Conservation (phyloP, 2,888 invertebrate genomes). For the Argyresthia goedartella region DNA sequence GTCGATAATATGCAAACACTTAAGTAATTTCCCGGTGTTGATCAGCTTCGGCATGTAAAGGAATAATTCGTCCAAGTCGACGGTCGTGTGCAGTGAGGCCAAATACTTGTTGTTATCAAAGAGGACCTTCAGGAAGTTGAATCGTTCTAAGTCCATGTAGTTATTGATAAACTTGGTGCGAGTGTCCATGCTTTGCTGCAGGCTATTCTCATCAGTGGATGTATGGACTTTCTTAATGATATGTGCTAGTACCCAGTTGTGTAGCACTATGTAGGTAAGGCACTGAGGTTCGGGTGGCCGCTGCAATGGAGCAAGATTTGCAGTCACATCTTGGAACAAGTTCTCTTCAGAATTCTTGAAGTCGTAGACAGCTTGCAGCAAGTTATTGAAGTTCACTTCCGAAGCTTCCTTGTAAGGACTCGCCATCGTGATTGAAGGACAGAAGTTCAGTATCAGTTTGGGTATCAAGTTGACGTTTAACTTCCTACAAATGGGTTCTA, state of each 20-base stretch:
- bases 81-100: constrained; percentile 70
- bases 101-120: constrained; percentile 71
- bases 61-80: constrained; percentile 64
- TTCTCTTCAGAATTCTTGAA: constrained; percentile 58
- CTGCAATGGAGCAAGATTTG: constrained; percentile 50
- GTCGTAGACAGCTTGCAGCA: constrained; percentile 50
- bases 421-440: constrained; percentile 72
- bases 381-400: constrained; percentile 45
- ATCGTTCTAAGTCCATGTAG: constrained; percentile 68
- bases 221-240: constrained; percentile 76
- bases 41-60: constrained; percentile 55
- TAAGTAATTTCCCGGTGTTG: constrained; percentile 51
- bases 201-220: constrained; percentile 53
- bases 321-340: constrained; percentile 54
- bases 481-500: constrained; percentile 77
- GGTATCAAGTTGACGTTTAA: constrained; percentile 81
- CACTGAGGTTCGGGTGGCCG: constrained; percentile 63
- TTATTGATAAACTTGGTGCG: constrained; percentile 73
- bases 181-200: constrained; percentile 65
- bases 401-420: constrained; percentile 46
- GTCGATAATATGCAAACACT: constrained; percentile 66
- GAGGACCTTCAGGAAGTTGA: constrained; percentile 61
- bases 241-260: constrained; percentile 78
- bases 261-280: constrained; percentile 73
- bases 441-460: constrained; percentile 79